A percentile compares a stretch with the other conserved stretches of the same genome.
Evolutionary conservation across 2,113 vertebrate genomes (phyloP).

Genomic region (Notothenia rossii): DNA sequence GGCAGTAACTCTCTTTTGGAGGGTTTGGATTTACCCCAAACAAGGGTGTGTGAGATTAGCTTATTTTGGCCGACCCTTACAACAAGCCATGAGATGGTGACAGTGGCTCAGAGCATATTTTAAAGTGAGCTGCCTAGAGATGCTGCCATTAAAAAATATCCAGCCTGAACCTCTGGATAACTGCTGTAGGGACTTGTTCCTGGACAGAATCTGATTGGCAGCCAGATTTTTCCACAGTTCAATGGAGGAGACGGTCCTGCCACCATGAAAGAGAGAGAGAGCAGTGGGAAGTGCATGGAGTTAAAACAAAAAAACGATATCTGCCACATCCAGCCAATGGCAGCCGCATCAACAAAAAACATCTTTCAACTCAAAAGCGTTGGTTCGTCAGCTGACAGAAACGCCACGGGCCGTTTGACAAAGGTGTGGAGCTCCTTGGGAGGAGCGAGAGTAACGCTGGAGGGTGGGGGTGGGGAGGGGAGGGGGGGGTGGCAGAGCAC

Average conservation of each 20-base stretch:
- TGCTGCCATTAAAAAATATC: constrained; percentile 28
- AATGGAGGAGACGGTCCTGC: constrained; percentile 39
- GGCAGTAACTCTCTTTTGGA: constrained; percentile 41
- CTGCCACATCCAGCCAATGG: constrained; percentile 1
- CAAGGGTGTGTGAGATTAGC: constrained; percentile 16
- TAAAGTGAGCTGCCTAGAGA: constrained; percentile 63
- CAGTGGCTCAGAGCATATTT: constrained; percentile 14
- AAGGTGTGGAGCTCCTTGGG: constrained; percentile 9
- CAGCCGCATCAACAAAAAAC: constrained; percentile 33
- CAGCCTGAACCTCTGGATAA: constrained; percentile 19
- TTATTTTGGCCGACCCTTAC: constrained; percentile 34
- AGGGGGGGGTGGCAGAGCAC: constrained; percentile 15
- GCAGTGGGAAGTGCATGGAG: constrained; percentile 41
- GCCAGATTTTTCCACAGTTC: constrained; percentile 16
- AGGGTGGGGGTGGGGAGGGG: not conserved
- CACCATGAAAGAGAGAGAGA: constrained; percentile 49
- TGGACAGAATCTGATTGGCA: constrained; percentile 49
- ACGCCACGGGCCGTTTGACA: constrained; percentile 38
- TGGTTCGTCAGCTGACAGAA: constrained; percentile 24
- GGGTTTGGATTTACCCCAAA: constrained; percentile 21
- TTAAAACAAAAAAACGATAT: not conserved
- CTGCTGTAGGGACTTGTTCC: constrained; percentile 37
- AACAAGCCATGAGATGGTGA: not conserved
- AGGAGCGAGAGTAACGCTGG: not conserved
- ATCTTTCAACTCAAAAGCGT: constrained; percentile 12